These are phyloP conservation scores for Pluvialis apricaria DNA, from an alignment of 2,113 vertebrate species.

Conservation along the genomic window DNA sequence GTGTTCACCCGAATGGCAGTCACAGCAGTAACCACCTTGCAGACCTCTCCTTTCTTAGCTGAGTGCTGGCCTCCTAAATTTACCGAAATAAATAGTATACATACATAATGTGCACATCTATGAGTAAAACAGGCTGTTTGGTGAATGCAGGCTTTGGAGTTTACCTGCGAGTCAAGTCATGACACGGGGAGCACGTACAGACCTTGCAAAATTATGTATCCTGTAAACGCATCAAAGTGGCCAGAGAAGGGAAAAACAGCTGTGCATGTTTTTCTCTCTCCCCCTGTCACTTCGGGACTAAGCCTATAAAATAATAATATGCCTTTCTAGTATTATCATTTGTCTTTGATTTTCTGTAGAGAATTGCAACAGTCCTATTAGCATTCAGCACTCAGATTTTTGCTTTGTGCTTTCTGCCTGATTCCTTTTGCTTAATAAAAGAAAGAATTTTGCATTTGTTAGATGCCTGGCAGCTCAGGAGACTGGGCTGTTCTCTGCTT, in stretches of 20 bases:
- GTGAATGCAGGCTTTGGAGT: neutral
- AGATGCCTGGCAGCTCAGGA: neutral
- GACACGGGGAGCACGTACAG: neutral
- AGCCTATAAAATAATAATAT: slow-evolving; percentile 44
- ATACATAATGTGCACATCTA: neutral
- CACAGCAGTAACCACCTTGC: neutral
- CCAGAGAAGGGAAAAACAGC: slow-evolving; percentile 13
- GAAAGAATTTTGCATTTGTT: neutral
- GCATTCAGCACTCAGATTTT: slow-evolving; percentile 7
- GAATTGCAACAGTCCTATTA: slow-evolving; percentile 1
- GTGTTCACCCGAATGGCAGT: neutral
- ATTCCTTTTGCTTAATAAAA: slow-evolving; percentile 18
- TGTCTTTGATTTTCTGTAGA: slow-evolving; percentile 43
- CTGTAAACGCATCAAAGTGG: neutral
- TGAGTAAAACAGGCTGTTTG: neutral
- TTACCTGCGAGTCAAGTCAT: neutral
- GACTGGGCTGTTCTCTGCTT: neutral
- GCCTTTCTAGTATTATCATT: slow-evolving; percentile 19
- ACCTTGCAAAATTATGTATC: neutral
- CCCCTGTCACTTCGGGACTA: neutral
- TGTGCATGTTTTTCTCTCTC: neutral
- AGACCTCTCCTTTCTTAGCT: neutral
- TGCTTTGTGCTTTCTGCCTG: neutral
- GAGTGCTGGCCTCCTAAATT: neutral
- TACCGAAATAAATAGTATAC: neutral